Evolutionary conservation across 64 coral and sea anemone species (phyloP).

Genomic region (Stylophora pistillata): DNA sequence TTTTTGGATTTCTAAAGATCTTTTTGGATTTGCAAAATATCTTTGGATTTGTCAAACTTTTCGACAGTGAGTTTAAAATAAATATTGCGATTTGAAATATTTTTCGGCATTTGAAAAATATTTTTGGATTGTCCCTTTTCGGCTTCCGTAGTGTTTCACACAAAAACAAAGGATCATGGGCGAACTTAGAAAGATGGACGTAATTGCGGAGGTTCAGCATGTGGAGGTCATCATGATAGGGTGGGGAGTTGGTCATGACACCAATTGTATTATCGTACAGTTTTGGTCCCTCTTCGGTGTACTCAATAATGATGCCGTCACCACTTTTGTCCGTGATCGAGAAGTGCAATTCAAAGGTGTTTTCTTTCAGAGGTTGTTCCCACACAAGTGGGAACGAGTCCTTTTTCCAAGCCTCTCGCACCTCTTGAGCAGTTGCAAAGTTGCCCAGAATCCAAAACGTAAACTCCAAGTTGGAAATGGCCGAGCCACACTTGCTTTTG

Average conservation of each 20-base stretch:
- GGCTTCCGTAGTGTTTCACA: no score
- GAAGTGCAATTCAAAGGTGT: background rate
- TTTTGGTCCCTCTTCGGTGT: background rate
- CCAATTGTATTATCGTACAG: background rate
- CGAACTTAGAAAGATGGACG: no score
- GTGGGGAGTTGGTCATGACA: background rate
- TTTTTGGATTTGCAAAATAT: no score
- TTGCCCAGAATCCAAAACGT: background rate
- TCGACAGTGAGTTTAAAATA: no score
- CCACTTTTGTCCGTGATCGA: constrained; percentile 1
- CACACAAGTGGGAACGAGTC: background rate
- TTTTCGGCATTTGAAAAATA: no score
- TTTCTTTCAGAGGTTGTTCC: background rate
- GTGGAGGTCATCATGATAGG: constrained; percentile 12
- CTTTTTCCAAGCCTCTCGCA: background rate
- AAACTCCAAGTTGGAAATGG: background rate
- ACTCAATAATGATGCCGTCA: constrained; percentile 15
- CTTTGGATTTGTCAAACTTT: no score
- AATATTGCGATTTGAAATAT: no score
- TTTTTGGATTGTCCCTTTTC: no score
- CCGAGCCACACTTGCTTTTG: background rate
- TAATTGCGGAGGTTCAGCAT: background rate
- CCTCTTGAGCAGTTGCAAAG: constrained; percentile 8
- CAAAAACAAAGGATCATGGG: no score
- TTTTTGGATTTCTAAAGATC: no score